These are phyloP conservation scores for Antheraea mylitta DNA, from an alignment of 1,140 invertebrate species.

Conservation along the genomic window DNA sequence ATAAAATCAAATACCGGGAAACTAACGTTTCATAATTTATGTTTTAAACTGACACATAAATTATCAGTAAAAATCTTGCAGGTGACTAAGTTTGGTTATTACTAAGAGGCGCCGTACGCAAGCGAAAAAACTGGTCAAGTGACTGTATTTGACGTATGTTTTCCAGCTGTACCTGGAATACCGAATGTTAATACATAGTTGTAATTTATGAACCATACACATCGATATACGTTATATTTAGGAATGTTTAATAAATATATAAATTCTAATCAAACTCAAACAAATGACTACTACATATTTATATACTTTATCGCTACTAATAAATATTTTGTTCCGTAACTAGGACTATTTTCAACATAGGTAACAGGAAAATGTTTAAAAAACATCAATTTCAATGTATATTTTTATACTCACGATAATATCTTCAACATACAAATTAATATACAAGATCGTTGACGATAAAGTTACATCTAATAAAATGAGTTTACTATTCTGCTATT, in stretches of 20 bases:
- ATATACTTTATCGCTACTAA: too few relatives aligned
- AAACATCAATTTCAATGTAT: too few relatives aligned
- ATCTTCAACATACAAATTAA: too few relatives aligned
- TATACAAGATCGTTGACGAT: too few relatives aligned
- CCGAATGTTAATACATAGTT: not conserved
- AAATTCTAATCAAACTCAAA: not conserved
- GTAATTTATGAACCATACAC: not conserved
- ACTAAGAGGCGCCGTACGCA: slow-evolving; percentile 24
- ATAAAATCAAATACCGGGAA: not conserved
- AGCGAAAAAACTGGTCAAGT: slow-evolving; percentile 28
- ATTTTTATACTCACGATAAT: too few relatives aligned
- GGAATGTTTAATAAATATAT: not conserved
- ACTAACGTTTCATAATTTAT: not conserved
- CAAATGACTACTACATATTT: not conserved
- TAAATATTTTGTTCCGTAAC: too few relatives aligned
- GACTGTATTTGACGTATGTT: slow-evolving; percentile 19
- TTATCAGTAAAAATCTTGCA: not conserved
- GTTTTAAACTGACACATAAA: not conserved
- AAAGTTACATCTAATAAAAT: too few relatives aligned
- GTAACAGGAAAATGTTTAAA: too few relatives aligned
- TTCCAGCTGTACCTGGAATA: not conserved
- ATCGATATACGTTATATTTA: not conserved
- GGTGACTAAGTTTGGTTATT: slow-evolving; percentile 11
- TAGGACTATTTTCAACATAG: too few relatives aligned
- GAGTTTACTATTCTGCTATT: too few relatives aligned